A percentile compares a stretch with the other conserved stretches of the same genome.
phyloP scores from a whole-genome alignment of 2,888 invertebrate genomes.

The Antheraea assamensis region DNA sequence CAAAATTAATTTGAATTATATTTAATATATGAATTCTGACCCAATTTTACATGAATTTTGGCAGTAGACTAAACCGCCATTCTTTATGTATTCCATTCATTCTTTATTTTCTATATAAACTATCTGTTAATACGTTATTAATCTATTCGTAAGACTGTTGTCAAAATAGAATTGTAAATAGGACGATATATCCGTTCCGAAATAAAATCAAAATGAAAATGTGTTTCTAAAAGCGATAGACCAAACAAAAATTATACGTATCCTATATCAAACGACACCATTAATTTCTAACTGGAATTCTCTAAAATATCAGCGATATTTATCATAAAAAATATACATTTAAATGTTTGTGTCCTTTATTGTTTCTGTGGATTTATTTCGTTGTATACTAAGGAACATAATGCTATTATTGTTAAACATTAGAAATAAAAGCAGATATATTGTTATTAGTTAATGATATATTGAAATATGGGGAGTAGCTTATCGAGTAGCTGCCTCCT shows the following conservation, averaged over 20 bases:
- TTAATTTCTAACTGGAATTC: background rate
- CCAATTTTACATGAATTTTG: background rate
- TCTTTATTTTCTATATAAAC: background rate
- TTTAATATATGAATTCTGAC: background rate
- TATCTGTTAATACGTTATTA: background rate
- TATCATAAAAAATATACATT: constrained; percentile 3
- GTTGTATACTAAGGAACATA: background rate
- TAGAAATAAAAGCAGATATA: background rate
- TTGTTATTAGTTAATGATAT: too few relatives aligned
- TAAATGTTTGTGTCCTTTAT: background rate
- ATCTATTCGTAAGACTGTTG: background rate
- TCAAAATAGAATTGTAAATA: background rate
- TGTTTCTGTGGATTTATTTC: background rate
- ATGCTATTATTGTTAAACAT: background rate
- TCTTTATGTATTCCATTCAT: too few relatives aligned
- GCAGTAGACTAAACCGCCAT: background rate
- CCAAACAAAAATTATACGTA: background rate
- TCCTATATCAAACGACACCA: background rate
- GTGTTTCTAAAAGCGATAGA: background rate
- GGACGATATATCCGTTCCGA: background rate
- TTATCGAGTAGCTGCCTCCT: too few relatives aligned
- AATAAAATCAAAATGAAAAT: background rate
- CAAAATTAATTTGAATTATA: constrained; percentile 31
- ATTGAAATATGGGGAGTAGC: too few relatives aligned
- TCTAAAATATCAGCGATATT: background rate